Conservation (phyloP, 2,888 invertebrate genomes). For the Drosophila rubida region DNA sequence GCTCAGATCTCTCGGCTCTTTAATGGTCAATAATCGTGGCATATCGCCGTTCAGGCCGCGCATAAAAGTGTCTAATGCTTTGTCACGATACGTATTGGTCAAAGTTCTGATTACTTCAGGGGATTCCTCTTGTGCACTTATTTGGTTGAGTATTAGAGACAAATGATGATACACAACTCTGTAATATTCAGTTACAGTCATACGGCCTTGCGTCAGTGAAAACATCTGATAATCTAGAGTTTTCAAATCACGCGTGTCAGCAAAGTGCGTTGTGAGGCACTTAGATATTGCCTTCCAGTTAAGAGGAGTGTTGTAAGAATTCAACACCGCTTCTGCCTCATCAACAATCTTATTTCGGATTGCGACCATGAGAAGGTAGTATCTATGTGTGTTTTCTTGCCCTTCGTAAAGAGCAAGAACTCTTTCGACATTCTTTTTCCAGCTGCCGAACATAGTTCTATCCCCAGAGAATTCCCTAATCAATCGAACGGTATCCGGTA, state of each 20-base stretch:
- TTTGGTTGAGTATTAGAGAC: not conserved
- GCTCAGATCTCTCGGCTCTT: not conserved
- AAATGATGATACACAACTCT: not conserved
- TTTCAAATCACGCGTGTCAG: not conserved
- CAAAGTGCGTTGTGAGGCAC: not conserved
- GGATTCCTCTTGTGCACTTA: not conserved
- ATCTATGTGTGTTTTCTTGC: not conserved
- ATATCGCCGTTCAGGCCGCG: too few species aligned
- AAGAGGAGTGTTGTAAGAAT: not conserved
- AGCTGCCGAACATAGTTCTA: not conserved
- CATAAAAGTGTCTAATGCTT: not conserved
- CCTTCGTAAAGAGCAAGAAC: not conserved
- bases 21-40: not conserved
- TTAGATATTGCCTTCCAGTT: slow-evolving; percentile 1
- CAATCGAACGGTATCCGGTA: not conserved
- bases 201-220: not conserved
- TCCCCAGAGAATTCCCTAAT: not conserved
- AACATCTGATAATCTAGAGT: slow-evolving; percentile 1
- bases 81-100: not conserved
- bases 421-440: not conserved
- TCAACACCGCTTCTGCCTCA: not conserved
- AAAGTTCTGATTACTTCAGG: not conserved
- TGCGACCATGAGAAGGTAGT: too few species aligned
- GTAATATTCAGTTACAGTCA: not conserved
- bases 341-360: not conserved